A percentile compares a stretch with the other conserved stretches of the same genome.
phyloP scores from a whole-genome alignment of 2,797 vertebrate genomes.

The Microhierax caerulescens region DNA sequence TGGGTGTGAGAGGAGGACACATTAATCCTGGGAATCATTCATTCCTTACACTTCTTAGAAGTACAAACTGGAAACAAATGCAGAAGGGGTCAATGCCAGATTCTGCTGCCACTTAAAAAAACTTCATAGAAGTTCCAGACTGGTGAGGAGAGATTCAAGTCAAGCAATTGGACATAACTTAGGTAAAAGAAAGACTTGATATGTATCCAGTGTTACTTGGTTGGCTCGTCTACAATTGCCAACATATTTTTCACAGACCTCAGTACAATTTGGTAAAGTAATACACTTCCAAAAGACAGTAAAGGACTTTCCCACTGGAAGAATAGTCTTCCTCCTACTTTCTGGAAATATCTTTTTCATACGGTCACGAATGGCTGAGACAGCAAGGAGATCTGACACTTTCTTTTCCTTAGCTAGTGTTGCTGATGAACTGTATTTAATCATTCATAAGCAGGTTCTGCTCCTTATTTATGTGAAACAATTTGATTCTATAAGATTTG shows the following conservation, averaged over 20 bases:
- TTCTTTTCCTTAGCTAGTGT: conserved; percentile 24
- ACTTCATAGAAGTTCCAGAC: not conserved
- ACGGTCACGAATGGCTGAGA: not conserved
- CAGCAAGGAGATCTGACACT: conserved; percentile 5
- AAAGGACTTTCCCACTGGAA: not conserved
- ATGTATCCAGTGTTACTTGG: not conserved
- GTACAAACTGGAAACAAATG: not conserved
- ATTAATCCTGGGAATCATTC: not conserved
- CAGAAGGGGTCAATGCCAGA: not conserved
- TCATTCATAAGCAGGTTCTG: conserved; percentile 54
- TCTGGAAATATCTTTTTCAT: not conserved
- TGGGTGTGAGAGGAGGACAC: not conserved
- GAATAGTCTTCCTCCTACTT: not conserved
- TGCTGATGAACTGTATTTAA: conserved; percentile 54
- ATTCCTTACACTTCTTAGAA: not conserved
- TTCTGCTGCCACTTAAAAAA: not conserved
- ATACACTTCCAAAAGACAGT: not conserved
- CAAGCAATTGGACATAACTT: not conserved
- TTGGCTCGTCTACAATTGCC: not conserved
- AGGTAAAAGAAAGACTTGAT: not conserved
- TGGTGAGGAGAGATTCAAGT: not conserved
- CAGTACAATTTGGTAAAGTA: not conserved
- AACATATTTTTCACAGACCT: not conserved
- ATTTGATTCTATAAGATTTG: conserved; percentile 55
- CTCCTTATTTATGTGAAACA: conserved; percentile 50